Base-by-base conservation (phyloP, 2,113 vertebrate species). In the Callithrix jacchus region DNA sequence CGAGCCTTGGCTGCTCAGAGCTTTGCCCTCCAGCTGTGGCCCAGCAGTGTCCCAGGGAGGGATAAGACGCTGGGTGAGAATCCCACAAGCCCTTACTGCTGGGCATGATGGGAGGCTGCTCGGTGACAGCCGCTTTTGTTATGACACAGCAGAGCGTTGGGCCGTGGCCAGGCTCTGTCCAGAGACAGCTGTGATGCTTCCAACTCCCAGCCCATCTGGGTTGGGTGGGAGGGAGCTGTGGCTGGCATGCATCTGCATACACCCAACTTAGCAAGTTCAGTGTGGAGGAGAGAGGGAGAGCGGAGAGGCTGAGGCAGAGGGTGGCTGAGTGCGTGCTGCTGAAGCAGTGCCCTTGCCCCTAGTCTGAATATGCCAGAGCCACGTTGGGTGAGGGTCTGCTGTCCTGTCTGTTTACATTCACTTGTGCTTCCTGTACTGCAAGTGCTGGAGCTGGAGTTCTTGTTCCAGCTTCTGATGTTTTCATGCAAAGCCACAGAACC, bases 111-210 rank as follows among this genome's bases (percentile, higher is more conserved):
- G 94, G 91, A 93, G 89, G 81, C 20, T 13, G 81, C 32, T 23
- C 8, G 8, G 37, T 30, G 74, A 56, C 9, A 17, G 30, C 85
- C 47, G 77, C 71, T 81, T 96, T 93, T 97, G 96, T 97, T 94
- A 49, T 95, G 90, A 95, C 47, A 92, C 37, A 76, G 89, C 54
- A 47, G 96, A 64, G 84, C 30, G 49, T 68, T 95, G 96, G 97
- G 90, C 42, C 1, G 0, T 12, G 58, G 96, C 96, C 96, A 97
- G 92, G 45, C 71, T 87, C 58, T 23, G 49, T 70, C 83, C 83
- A 77, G 82, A 58, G 87, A 82, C 91, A 95, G 96, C 89, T 93
- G 64, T 0, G 3, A 30, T 23, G 47, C 91, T 66, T 64, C 32
- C 54, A 32, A 76, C 68, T 79, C 0, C 27, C 54, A 32, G 80